These are phyloP conservation scores for Australoheros scitulus DNA, from an alignment of 2,113 vertebrate genomes.

Conservation along the genomic window DNA sequence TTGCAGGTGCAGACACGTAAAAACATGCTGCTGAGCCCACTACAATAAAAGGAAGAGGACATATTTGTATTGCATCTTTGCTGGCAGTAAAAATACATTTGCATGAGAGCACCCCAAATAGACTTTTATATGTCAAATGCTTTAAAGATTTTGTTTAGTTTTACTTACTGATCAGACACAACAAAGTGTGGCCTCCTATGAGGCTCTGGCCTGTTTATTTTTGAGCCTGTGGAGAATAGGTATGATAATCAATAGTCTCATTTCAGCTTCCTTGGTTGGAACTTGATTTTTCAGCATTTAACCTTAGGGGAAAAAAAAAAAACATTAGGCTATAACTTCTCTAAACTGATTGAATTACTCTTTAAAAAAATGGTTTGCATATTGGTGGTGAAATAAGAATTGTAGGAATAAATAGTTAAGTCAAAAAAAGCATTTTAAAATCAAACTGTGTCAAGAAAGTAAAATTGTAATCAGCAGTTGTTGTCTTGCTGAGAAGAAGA, in stretches of 20 bases:
- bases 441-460: too few relatives aligned
- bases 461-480: background rate
- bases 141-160: background rate
- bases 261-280: background rate
- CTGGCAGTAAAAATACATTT: background rate
- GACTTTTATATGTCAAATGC: background rate
- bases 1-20: background rate
- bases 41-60: background rate
- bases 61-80: accelerated
- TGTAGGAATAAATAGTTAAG: background rate
- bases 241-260: conserved; percentile 5
- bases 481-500: background rate
- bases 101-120: background rate
- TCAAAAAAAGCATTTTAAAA: too few relatives aligned
- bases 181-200: background rate
- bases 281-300: conserved; percentile 12
- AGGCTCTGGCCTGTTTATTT: background rate
- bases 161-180: background rate
- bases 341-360: background rate
- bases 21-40: background rate
- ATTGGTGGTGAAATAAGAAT: background rate
- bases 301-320: background rate
- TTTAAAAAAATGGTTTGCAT: background rate
- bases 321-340: background rate
- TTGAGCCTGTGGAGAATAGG: background rate